Evolutionary conservation across 2,888 invertebrate genomes (phyloP).

Genomic region (Camptogramma bilineatum): DNA sequence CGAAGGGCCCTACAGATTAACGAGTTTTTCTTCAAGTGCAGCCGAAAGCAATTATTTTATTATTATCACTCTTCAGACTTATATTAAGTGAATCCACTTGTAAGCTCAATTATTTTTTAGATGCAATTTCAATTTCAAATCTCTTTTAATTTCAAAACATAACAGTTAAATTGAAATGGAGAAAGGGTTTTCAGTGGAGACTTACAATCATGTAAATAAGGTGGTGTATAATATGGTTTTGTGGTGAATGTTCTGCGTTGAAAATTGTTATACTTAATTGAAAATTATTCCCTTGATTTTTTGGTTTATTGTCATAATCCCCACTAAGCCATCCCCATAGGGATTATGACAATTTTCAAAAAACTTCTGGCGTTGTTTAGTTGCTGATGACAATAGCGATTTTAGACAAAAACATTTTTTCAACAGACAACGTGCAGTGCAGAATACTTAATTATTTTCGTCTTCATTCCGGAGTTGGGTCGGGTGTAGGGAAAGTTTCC

Average conservation of each 20-base stretch:
- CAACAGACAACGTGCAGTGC: conserved; percentile 42
- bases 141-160: not conserved
- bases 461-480: conserved; percentile 50
- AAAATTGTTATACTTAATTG: too few relatives aligned
- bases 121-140: conserved; percentile 7
- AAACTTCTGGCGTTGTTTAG: too few relatives aligned
- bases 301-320: too few relatives aligned
- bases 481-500: conserved; percentile 54
- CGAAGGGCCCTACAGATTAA: conserved; percentile 74
- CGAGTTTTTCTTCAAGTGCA: conserved; percentile 70
- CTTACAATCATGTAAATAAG: not conserved
- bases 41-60: conserved; percentile 68
- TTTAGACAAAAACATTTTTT: not conserved
- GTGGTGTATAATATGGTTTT: too few relatives aligned
- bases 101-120: conserved; percentile 60
- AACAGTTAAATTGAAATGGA: conserved; percentile 1
- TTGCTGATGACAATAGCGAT: not conserved
- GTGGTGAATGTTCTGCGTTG: too few relatives aligned
- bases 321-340: too few relatives aligned
- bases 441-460: conserved; percentile 57
- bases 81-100: conserved; percentile 56
- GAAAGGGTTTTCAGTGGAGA: not conserved
- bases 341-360: too few relatives aligned
- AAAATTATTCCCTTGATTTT: too few relatives aligned
- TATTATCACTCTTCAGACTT: conserved; percentile 58